Evolutionary conservation across 2,113 vertebrate genomes (phyloP), one percentile per base, ranked within the genome.

Genomic region (Chionodraco myersi): DNA sequence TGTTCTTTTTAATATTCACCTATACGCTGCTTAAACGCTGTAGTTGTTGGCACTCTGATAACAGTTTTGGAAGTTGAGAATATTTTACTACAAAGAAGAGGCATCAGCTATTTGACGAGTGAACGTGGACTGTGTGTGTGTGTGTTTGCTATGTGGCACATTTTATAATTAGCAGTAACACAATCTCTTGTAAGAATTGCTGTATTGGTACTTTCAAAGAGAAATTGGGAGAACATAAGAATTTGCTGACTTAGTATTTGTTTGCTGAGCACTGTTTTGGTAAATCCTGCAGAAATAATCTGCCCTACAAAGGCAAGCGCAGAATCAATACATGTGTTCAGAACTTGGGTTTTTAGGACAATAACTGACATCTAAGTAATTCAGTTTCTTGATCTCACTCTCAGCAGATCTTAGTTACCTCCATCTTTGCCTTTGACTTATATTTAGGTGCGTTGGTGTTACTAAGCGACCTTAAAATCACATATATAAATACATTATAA

Each of bases 21-120:
- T 66, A 44, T 78, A 86, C 84, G 87, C 88, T 90, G 83, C 91
- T 85, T 59, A 72, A 75, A 88, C 63, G 65, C 53, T 63, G 34
- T 78, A 69, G 80, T 76, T n/a, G 62, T 26, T 73, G 61, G 80
- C 58, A 58, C 73, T 73, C 65, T 44, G n/a, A 77, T 47, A 56
- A 9, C 54, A 0, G 7, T 36, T 53, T 75, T 71, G 75, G 26
- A 48, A 59, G 34, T 59, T 26, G 63, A 72, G 41, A 78, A 58
- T 80, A 72, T 88, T 91, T 84, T 82, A 76, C 51, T 63, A 72
- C 53, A 41, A 54, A 85, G 23, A 60, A 7, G 13, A 57, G 52
- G 45, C 41, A 57, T 70, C 21, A 80, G 78, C 69, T 75, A 15
- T 83, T 65, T 66, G 72, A 63, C 23, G 65, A 86, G 75, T 65